Conservation (phyloP, 1,140 invertebrate species). For the Drosophila sulfurigaster region DNA sequence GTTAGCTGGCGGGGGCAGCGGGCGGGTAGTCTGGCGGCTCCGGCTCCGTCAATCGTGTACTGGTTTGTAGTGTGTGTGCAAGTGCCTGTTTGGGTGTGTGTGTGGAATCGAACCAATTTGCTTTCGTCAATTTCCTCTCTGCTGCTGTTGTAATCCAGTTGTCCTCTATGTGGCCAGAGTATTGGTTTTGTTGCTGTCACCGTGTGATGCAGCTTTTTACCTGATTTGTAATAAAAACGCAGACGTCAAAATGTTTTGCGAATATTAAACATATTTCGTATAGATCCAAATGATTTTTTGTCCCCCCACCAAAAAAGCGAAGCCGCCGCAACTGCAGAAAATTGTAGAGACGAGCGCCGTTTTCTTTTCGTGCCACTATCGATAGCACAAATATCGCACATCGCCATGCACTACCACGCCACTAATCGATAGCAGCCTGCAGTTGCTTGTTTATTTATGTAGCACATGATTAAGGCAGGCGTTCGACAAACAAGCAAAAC, state of each 20-base stretch:
- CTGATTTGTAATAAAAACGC: slow-evolving; percentile 24
- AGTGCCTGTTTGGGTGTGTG: slow-evolving; percentile 13
- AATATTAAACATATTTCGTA: not conserved
- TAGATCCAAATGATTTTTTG: slow-evolving; percentile 17
- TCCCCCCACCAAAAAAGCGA: slow-evolving; percentile 19
- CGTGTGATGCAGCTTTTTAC: slow-evolving; percentile 15
- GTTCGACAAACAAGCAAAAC: no score
- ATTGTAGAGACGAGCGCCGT: slow-evolving; percentile 31
- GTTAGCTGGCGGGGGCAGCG: no score
- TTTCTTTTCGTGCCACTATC: slow-evolving; percentile 4
- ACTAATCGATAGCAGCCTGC: not conserved
- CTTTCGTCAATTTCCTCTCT: slow-evolving; percentile 35
- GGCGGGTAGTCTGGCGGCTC: slow-evolving; percentile 19
- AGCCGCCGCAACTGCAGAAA: slow-evolving; percentile 52
- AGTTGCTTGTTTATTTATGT: no score
- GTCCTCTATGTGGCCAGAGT: not conserved
- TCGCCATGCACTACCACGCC: no score
- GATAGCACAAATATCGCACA: not conserved
- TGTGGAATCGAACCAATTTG: slow-evolving; percentile 9
- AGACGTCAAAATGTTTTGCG: not conserved
- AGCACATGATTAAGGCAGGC: no score
- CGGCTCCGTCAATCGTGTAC: slow-evolving; percentile 26
- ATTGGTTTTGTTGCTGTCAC: not conserved
- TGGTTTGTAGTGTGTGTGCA: slow-evolving; percentile 10
- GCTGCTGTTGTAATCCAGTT: not conserved